Evolutionary conservation across 2,113 vertebrate genomes (phyloP), one percentile per base, ranked within the genome.

Genomic region (Channa maculata): DNA sequence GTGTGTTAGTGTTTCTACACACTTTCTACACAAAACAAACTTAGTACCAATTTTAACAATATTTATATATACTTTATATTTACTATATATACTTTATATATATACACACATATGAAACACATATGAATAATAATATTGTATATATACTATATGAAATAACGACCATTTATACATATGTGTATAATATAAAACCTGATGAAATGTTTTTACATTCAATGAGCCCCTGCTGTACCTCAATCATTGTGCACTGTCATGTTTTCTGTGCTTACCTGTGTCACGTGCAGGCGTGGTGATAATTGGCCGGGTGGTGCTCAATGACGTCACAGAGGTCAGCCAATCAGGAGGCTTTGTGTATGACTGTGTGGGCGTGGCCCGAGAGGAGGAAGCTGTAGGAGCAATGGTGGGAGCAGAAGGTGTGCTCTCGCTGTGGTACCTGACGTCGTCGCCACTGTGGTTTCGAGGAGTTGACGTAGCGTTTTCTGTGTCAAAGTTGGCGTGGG

Each of bases 251-350:
- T 7, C 39, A 41, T 7, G 39, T 7, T 41, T 7, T 41, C 39
- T 41, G 39, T 41, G 39, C 39, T 41, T 41, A 92, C 91, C 91
- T 87, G 86, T 14, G 43, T 91, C 64, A 0, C 82, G 38, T 0
- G 67, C 13, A 0, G 71, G 0, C 2, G 90, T 76, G 60, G 51
- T 50, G 77, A 82, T 15, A 9, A 69, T 55, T 0, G 80, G 55
- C 86, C 80, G 79, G 59, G 62, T 0, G 2, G 74, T 67, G 77
- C 70, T 91, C 24, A 89, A 49, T 0, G 85, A 85, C 0, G 88
- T 77, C 83, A 92, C 80, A 0, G 91, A 83, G 0, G 37, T 73
- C 46, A 92, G 73, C 89, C 88, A 90, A 80, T 92, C 87, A 43
- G 87, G 77, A 5, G 79, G 34, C 2, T 14, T 6, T 0, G 90